Evolutionary conservation across 2,113 vertebrate genomes (phyloP), one percentile per base, ranked within the genome.

Genomic region (Erpornis zantholeuca): DNA sequence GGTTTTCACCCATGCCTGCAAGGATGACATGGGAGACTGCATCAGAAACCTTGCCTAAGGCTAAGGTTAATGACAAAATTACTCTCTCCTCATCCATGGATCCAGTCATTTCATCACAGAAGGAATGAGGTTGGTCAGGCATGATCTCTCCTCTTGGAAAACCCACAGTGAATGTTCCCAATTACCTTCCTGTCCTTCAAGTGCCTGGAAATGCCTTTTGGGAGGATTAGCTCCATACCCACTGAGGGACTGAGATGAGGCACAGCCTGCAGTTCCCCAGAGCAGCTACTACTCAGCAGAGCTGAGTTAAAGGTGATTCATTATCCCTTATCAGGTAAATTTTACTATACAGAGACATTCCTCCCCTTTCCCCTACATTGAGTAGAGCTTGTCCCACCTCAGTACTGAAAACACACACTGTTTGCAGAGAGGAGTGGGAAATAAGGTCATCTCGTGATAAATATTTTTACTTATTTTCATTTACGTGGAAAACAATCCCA

Each of bases 331-430:
- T 96, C 95, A 96, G 94, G 90, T 70, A 1, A 50, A 78, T 90
- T 91, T 71, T 75, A 81, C 92, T 82, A 90, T 82, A 56, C 73
- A 94, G 89, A 96, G 66, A 93, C 93, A 95, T 95, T 96, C 94
- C 75, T 92, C 92, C 93, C 96, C 94, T 94, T 94, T 95, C 90
- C 93, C 93, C 93, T 95, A 88, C 75, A 94, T 84, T 6, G 12
- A 38, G 52, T 12, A 82, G 82, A 17, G 93, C 53, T 92, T 44
- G 63, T 82, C 85, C 93, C 82, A 83, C 88, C 88, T 90, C 85
- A 49, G 6, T 36, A 8, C 57, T n/a, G 61, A 76, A 50, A 90
- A 38, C 82, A 83, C 40, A 63, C 5, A 1, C 68, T 71, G 60
- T 61, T 78, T 86, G 91, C 50, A 44, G 36, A 93, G 61, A 54